Evolutionary conservation across 2,113 vertebrate species (phyloP).

Genomic region (Halcyon senegalensis): DNA sequence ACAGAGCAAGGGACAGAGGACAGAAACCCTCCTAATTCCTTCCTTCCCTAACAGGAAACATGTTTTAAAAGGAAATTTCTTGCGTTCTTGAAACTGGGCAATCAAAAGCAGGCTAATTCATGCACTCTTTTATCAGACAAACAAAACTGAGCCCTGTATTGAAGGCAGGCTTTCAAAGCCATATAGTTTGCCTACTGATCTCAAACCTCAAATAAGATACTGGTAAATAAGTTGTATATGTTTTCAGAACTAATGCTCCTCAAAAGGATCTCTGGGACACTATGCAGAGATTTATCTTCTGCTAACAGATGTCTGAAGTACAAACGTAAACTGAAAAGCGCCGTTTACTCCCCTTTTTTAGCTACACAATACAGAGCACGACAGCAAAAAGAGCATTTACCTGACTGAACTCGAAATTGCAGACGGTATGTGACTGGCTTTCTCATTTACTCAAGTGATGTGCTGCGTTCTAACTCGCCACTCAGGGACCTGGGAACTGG

Average conservation of each 20-base stretch:
- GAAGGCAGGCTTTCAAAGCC: background rate
- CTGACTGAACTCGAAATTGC: background rate
- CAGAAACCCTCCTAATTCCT: background rate
- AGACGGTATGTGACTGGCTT: background rate
- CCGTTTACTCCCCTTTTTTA: background rate
- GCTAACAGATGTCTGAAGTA: background rate
- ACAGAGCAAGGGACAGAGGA: background rate
- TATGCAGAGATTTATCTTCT: background rate
- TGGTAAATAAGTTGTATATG: background rate
- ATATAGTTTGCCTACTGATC: background rate
- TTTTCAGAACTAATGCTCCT: background rate
- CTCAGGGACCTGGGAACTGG: background rate
- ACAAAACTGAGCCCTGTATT: background rate
- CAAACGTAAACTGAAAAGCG: fast-evolving
- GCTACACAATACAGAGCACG: background rate
- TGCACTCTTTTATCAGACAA: background rate
- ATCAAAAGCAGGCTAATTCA: background rate
- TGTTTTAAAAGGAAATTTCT: background rate
- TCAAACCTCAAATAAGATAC: background rate
- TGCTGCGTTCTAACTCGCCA: background rate
- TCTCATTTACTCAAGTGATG: background rate
- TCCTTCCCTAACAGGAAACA: background rate
- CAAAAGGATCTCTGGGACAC: background rate
- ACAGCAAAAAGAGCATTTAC: background rate
- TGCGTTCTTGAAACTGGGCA: background rate